Evolutionary conservation across 1,140 invertebrate species (phyloP).

Genomic region (Hypothenemus hampei): DNA sequence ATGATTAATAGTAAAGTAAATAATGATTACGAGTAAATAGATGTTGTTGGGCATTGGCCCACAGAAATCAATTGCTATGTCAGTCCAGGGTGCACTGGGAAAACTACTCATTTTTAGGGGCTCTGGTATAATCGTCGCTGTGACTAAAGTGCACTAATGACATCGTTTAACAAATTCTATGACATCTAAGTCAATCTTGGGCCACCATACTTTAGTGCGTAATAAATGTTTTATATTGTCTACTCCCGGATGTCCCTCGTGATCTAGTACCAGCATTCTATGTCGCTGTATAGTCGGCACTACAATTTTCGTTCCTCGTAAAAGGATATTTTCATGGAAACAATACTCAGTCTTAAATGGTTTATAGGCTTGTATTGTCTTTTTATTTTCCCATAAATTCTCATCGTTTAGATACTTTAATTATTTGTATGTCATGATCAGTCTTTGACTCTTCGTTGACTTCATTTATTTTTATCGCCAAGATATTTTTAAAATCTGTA

Average conservation of each 20-base stretch:
- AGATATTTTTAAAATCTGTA: no score
- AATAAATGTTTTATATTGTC: conserved; percentile 38
- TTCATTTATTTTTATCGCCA: no score
- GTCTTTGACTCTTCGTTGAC: no score
- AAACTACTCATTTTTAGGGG: conserved; percentile 31
- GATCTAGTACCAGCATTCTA: conserved; percentile 32
- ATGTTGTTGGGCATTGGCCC: conserved; percentile 28
- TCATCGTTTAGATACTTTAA: no score
- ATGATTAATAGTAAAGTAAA: conserved; percentile 36
- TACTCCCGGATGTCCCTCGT: conserved; percentile 39
- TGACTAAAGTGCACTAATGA: conserved; percentile 21
- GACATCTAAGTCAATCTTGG: conserved; percentile 36
- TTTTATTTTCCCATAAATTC: no score
- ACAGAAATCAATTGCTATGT: conserved; percentile 31
- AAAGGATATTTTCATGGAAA: no score
- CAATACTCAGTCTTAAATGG: no score
- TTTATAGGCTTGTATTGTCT: no score
- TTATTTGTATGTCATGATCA: no score
- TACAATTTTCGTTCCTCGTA: no score
- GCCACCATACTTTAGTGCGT: conserved; percentile 45
- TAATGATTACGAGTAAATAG: conserved; percentile 30
- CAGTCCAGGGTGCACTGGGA: conserved; percentile 31
- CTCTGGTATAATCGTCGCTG: conserved; percentile 12
- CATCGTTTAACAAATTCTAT: conserved; percentile 34
- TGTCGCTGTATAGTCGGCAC: no score